Conservation (phyloP, 2,888 invertebrate species). For the Anaspis maculata region DNA sequence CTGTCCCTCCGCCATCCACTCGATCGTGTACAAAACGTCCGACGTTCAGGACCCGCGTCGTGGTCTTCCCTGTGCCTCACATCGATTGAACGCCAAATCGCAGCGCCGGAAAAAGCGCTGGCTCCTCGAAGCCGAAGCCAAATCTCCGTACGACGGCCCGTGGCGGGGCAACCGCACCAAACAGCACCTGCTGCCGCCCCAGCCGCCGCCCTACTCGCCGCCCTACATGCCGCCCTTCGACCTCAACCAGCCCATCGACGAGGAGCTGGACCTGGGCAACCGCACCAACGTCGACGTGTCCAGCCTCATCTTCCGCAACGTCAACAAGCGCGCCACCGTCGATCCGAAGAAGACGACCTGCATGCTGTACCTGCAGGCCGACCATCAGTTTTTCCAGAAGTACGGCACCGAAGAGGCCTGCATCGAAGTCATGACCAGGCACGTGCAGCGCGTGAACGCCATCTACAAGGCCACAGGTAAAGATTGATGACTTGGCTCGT, state of each 20-base stretch:
- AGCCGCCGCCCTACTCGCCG: too few relatives aligned
- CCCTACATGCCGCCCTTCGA: conserved; percentile 42
- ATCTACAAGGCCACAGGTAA: conserved; percentile 79
- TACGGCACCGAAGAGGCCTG: conserved; percentile 91
- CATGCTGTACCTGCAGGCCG: conserved; percentile 91
- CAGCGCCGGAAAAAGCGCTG: conserved; percentile 51
- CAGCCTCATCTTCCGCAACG: conserved; percentile 50
- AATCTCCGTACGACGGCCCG: conserved; percentile 39
- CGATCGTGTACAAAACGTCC: conserved; percentile 74
- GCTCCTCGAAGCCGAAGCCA: conserved; percentile 56
- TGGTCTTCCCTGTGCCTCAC: conserved; percentile 34
- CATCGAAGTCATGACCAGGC: conserved; percentile 90
- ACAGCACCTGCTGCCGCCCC: conserved; percentile 43
- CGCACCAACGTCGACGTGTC: conserved; percentile 34
- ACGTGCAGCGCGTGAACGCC: conserved; percentile 87
- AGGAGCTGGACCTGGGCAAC: conserved; percentile 33
- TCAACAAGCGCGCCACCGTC: conserved; percentile 60
- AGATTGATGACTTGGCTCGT: too few relatives aligned
- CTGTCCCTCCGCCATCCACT: conserved; percentile 59
- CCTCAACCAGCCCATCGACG: conserved; percentile 36
- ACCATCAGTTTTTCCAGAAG: conserved; percentile 92
- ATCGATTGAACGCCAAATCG: conserved; percentile 20
- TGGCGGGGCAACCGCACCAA: conserved; percentile 43
- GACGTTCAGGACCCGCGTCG: conserved; percentile 56
- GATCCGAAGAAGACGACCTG: conserved; percentile 89